Base-by-base conservation (phyloP, 2,797 vertebrate genomes). In the Amblyopsis hoosieri region DNA sequence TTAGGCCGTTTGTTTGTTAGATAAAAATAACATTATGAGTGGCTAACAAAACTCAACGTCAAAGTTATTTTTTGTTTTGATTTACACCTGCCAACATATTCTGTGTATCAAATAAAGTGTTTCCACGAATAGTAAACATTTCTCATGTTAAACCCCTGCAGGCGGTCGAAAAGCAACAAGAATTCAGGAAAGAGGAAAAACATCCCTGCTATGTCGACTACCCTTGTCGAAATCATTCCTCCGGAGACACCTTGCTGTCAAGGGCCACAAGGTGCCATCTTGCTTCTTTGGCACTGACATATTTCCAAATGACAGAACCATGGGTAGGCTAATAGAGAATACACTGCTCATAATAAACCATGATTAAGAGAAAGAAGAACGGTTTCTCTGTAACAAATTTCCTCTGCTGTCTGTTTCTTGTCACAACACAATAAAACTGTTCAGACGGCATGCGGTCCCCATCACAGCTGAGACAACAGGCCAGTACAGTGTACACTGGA, bases 381-480 rank as follows among this genome's bases (percentile, higher is more conserved):
- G 62, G 37, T 60, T 60, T 61, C 54, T 58, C 77, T 74, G 62
- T 68, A 72, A 78, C 60, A 31, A 68, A 74, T 84, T 79, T 84
- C 60, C 46, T 69, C 67, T 79, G 54, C 68, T 66, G 58, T 77
- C 65, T 65, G 46, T 69, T 80, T 77, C 53, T 68, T 78, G 76
- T 87, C 80, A 78, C 79, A 87, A 85, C 73, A 83, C 55, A 71
- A 62, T 15, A 71, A 85, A 84, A 84, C 66, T 78, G 80, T 77
- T 60, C 82, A 80, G 81, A 67, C 79, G 76, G 80, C 70, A 67
- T 64, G 78, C 84, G 86, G 79, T 74, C 84, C 67, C 74, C 67
- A 57, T 66, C 82, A 87, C 89, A 92, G 89, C 92, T 92, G 88
- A 91, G 86, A 82, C 80, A 92, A 91, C 87, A 90, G 67, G 6